A percentile compares a stretch with the other conserved stretches of the same genome.
phyloP scores from a whole-genome alignment of 2,888 invertebrate genomes.

The Drosophila anomalata region DNA sequence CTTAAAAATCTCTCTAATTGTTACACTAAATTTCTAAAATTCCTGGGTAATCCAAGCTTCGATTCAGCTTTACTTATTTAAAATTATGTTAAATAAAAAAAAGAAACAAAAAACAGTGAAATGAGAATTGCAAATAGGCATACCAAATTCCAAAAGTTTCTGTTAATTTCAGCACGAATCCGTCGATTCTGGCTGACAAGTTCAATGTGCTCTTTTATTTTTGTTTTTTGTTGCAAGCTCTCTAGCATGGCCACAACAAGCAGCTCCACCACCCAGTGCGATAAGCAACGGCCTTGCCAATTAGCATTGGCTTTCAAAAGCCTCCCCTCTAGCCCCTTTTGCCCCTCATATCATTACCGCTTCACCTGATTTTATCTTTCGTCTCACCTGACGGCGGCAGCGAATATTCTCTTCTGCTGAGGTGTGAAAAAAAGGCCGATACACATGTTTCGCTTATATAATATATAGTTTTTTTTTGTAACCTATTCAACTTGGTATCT shows the following conservation, averaged over 20 bases:
- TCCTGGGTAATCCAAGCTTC: background rate
- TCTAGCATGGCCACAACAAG: background rate
- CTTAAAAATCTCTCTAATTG: no score
- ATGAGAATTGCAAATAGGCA: background rate
- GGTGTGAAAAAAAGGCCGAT: constrained; percentile 67
- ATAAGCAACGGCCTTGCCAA: constrained; percentile 72
- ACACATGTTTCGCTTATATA: constrained; percentile 52
- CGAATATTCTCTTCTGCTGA: constrained; percentile 55
- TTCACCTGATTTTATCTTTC: constrained; percentile 48
- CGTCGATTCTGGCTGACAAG: constrained; percentile 13
- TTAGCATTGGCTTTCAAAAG: constrained; percentile 58
- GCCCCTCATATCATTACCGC: background rate
- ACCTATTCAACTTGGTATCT: constrained; percentile 31
- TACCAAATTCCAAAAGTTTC: constrained; percentile 13
- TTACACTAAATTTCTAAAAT: background rate
- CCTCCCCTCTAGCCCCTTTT: background rate
- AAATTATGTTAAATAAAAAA: background rate
- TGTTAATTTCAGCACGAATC: constrained; percentile 14
- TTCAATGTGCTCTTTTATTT: constrained; percentile 43
- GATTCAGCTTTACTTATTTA: background rate
- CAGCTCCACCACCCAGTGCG: constrained; percentile 29
- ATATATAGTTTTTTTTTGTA: background rate
- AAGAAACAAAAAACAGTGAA: background rate
- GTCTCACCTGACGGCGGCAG: constrained; percentile 39
- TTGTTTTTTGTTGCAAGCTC: constrained; percentile 5